A percentile compares a stretch with the other conserved stretches of the same genome.
Conservation (phyloP, 2,797 vertebrate species). For the Bradypus variegatus region DNA sequence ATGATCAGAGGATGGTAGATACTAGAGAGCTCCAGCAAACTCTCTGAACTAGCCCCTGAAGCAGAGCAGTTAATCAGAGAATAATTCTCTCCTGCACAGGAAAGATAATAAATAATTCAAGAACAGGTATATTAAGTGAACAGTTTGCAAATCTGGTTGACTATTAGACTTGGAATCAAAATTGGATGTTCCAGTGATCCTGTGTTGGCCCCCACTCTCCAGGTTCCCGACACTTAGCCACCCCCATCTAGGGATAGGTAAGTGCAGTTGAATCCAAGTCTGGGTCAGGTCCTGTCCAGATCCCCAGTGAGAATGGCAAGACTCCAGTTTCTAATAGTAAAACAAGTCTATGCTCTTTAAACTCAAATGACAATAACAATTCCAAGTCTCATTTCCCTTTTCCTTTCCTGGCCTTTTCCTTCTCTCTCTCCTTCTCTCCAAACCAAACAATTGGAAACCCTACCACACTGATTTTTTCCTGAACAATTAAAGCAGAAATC, state of each 20-base stretch:
- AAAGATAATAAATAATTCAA: conserved; percentile 39
- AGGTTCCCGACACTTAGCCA: too few species aligned
- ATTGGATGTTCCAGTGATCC: background rate
- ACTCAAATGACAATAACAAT: background rate
- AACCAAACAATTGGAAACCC: background rate
- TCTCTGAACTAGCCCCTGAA: background rate
- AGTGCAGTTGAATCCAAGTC: background rate
- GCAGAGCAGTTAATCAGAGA: background rate
- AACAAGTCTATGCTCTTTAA: background rate
- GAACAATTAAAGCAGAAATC: background rate
- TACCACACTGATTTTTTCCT: background rate
- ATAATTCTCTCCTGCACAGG: background rate
- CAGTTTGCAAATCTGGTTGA: background rate
- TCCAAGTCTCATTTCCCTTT: background rate
- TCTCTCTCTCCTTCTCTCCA: background rate
- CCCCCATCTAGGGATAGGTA: background rate
- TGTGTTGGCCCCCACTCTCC: fast-evolving
- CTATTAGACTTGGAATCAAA: background rate
- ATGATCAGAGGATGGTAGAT: background rate
- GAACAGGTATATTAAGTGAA: conserved; percentile 6
- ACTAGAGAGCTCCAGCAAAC: background rate
- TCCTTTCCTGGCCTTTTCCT: background rate
- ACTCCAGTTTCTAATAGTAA: background rate
- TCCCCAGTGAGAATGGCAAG: background rate
- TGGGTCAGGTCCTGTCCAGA: background rate